Percentiles rank a stretch among this genome's conserved stretches.
Evolutionary conservation across 1,140 invertebrate genomes (phyloP).

Genomic region (Drosophila lini): DNA sequence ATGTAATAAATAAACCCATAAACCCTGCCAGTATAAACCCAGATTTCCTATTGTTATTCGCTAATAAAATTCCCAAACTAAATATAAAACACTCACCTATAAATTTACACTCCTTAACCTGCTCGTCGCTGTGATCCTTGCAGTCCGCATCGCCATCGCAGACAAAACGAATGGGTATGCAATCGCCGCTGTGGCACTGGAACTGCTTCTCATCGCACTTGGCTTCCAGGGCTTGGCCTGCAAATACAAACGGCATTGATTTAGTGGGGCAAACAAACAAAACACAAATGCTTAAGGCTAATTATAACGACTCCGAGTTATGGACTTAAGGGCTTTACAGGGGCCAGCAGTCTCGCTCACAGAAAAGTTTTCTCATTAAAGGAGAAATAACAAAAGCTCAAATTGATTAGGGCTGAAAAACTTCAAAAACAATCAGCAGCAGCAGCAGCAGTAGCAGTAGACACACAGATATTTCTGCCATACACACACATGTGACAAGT

Average conservation of each 20-base stretch:
- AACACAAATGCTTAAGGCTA: conserved; percentile 70
- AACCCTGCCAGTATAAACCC: neutral
- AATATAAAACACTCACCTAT: conserved; percentile 76
- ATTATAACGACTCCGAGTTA: conserved; percentile 51
- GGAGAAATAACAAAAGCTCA: conserved; percentile 61
- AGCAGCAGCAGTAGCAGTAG: conserved; percentile 48
- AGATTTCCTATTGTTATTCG: neutral
- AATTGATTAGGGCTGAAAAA: conserved; percentile 79
- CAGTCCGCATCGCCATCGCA: conserved; percentile 93
- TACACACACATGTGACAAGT: conserved; percentile 47
- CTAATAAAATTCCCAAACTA: neutral
- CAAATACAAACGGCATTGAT: conserved; percentile 40
- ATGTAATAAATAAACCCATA: too few species aligned
- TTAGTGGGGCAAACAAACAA: conserved; percentile 34
- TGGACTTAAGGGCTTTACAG: conserved; percentile 40
- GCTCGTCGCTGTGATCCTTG: conserved; percentile 92
- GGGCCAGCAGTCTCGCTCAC: conserved; percentile 10
- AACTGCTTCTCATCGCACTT: conserved; percentile 90
- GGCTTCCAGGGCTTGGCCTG: conserved; percentile 70
- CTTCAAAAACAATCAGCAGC: conserved; percentile 76
- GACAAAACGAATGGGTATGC: conserved; percentile 92
- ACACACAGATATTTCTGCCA: conserved; percentile 25
- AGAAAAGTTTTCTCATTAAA: conserved; percentile 77
- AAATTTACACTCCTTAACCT: conserved; percentile 88
- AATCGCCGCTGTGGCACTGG: conserved; percentile 90